Evolutionary conservation across 2,888 invertebrate genomes (phyloP), one percentile per base, ranked within the genome.

Genomic region (Zootermopsis nevadensis): DNA sequence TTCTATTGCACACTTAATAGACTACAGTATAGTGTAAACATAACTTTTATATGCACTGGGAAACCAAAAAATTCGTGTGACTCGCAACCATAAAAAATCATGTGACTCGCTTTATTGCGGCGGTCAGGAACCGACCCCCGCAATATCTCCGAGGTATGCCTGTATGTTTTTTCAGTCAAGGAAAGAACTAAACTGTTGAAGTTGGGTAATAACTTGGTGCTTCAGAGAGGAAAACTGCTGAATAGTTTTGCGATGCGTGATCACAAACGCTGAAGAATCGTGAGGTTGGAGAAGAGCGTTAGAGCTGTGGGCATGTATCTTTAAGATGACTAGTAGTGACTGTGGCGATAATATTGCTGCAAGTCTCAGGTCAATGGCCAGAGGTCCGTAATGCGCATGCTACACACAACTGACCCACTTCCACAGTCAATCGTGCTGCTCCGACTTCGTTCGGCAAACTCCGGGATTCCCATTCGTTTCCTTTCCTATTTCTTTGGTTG

Each of bases 331-430:
- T 27, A 60, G 60, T 60, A 60, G 42, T 15, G 10, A n/a, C 22
- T 53, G 69, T 22, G 7, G 74, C 22, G 38, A 38, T 74, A 74
- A 74, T 33, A 38, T 69, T 69, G 38, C 74, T 24, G 35, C 38
- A 38, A 24, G 74, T 74, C 35, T 22, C 79, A 79, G 79, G 79
- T 79, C 79, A 79, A 79, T 60, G 79, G 79, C 79, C 79, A 79
- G 24, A 33, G 12, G 55, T 31, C 79, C 35, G 55, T 19, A 53
- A 12, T 33, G 42, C 77, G 77, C 69, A 30, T 81, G 77, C 77
- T 35, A 55, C 81, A 69, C 67, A 83, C 82, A 76, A 81, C 84
- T 84, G 84, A 84, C 84, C 84, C 82, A 84, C 84, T 84, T 84
- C 24, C 74, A 60, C 72, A 77, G 53, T 27, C 22, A 77, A 77